phyloP scores from a whole-genome alignment of 2,888 invertebrate genomes.

The Agapostemon virescens region DNA sequence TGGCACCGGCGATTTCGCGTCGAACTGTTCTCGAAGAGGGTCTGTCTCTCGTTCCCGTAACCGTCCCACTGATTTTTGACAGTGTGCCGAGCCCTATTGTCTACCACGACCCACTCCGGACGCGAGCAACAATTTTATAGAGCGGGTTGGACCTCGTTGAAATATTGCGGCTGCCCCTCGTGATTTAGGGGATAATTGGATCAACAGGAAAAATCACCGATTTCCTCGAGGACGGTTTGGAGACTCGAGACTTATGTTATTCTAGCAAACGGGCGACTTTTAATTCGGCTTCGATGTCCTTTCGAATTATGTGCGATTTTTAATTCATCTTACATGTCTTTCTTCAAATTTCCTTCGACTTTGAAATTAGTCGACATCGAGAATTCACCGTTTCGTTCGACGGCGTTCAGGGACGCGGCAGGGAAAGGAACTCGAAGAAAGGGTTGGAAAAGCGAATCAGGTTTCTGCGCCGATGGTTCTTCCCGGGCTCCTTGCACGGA shows the following conservation, averaged over 20 bases:
- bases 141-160: background rate
- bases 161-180: background rate
- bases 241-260: no score
- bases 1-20: conserved; percentile 44
- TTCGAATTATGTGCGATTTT: no score
- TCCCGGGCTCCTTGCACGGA: conserved; percentile 32
- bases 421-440: conserved; percentile 19
- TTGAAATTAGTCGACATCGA: no score
- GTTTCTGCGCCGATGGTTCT: conserved; percentile 50
- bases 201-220: background rate
- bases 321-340: no score
- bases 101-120: background rate
- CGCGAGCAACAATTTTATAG: conserved; percentile 4
- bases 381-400: background rate
- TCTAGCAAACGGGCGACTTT: no score
- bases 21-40: conserved; percentile 4
- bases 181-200: background rate
- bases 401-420: background rate
- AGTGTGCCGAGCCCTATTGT: background rate
- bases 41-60: background rate
- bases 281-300: no score
- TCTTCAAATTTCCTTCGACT: no score
- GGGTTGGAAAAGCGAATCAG: conserved; percentile 65
- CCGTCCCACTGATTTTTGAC: conserved; percentile 19
- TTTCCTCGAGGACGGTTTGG: background rate